Evolutionary conservation across 2,888 invertebrate species (phyloP).

Genomic region (Nymphalis urticae): DNA sequence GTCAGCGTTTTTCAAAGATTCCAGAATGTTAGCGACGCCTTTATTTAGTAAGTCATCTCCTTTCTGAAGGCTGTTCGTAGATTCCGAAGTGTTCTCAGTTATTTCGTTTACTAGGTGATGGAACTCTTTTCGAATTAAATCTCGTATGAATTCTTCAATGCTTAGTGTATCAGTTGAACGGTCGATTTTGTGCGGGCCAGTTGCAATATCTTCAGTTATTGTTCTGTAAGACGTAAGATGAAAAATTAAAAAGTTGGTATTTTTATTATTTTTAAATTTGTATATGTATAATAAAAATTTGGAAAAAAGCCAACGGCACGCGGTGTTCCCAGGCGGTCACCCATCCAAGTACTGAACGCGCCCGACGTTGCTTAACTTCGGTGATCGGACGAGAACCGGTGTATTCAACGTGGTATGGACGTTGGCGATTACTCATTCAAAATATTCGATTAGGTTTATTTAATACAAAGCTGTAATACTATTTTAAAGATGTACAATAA

Average conservation of each 20-base stretch:
- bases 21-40: slow-evolving; percentile 65
- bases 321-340: slow-evolving; percentile 62
- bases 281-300: background rate
- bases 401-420: slow-evolving; percentile 46
- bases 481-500: no score
- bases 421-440: slow-evolving; percentile 30
- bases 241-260: background rate
- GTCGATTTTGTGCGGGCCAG: slow-evolving; percentile 55
- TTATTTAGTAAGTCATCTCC: slow-evolving; percentile 62
- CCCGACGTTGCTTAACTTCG: slow-evolving; percentile 55
- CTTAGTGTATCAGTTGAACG: slow-evolving; percentile 69
- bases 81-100: slow-evolving; percentile 53
- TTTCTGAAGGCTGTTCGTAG: slow-evolving; percentile 39
- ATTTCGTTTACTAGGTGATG: slow-evolving; percentile 62
- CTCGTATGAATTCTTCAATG: slow-evolving; percentile 71
- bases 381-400: slow-evolving; percentile 53
- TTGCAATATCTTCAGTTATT: slow-evolving; percentile 39
- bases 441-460: background rate
- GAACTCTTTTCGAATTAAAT: slow-evolving; percentile 70
- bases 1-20: slow-evolving; percentile 53
- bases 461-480: no score
- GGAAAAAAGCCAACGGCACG: slow-evolving; percentile 35
- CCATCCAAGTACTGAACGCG: slow-evolving; percentile 52
- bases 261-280: background rate
- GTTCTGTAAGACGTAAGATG: slow-evolving; percentile 33